Evolutionary conservation across 2,888 invertebrate genomes (phyloP).

Genomic region (Ischnus inquisitorius): DNA sequence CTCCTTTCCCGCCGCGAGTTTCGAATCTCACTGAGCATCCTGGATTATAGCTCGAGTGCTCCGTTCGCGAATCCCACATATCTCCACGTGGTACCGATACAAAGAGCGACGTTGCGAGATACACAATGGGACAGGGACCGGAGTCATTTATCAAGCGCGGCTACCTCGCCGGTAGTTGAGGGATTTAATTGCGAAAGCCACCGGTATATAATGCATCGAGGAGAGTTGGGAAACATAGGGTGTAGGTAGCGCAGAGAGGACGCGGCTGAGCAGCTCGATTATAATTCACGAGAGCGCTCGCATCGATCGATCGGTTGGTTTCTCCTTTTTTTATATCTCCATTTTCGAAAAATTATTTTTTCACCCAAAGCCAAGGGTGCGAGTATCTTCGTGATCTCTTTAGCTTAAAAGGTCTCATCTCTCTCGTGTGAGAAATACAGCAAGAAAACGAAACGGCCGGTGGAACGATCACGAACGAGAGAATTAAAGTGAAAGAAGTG

Average conservation of each 20-base stretch:
- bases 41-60: neutral
- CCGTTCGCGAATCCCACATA: neutral
- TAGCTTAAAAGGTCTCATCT: conserved; percentile 38
- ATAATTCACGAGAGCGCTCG: conserved; percentile 40
- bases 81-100: neutral
- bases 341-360: conserved; percentile 6
- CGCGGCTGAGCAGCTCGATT: conserved; percentile 34
- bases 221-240: neutral
- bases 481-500: conserved; percentile 55
- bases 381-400: conserved; percentile 20
- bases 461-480: conserved; percentile 36
- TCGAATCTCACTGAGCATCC: no score
- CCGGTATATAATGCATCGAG: conserved; percentile 54
- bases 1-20: neutral
- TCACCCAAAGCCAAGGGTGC: conserved; percentile 1
- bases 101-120: conserved; percentile 52
- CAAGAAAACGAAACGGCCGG: conserved; percentile 33
- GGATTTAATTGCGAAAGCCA: conserved; percentile 62
- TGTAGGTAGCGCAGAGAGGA: neutral
- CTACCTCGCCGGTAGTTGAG: conserved; percentile 31
- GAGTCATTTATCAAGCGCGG: conserved; percentile 61
- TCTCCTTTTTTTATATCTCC: conserved; percentile 30
- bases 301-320: conserved; percentile 47
- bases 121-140: conserved; percentile 61
- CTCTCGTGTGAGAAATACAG: conserved; percentile 13